Evolutionary conservation across 2,797 vertebrate genomes (phyloP).

Genomic region (Cetoscarus ocellatus): DNA sequence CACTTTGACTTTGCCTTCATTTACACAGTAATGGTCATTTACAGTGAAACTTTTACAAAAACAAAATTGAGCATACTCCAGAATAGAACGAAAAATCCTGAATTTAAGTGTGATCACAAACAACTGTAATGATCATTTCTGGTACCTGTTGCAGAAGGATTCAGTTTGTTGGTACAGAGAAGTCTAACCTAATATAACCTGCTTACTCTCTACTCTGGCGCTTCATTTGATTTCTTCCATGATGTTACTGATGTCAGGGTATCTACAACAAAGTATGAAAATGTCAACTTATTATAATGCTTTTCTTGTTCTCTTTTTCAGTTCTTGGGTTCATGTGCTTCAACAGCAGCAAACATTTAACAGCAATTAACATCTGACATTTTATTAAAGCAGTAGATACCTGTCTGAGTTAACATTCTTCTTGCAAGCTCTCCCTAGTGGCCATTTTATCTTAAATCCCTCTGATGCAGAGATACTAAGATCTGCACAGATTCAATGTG

Average conservation of each 20-base stretch:
- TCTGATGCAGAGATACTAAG: background rate
- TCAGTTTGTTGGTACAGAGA: conserved; percentile 48
- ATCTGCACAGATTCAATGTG: background rate
- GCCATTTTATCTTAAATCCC: conserved; percentile 13
- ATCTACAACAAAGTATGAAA: conserved; percentile 26
- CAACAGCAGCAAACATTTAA: background rate
- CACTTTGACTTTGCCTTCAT: conserved; percentile 75
- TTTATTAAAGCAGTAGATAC: conserved; percentile 42
- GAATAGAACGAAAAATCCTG: conserved; percentile 26
- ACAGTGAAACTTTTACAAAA: conserved; percentile 80
- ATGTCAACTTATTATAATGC: background rate
- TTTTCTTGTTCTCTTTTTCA: background rate
- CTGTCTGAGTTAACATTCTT: conserved; percentile 32
- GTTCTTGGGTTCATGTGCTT: background rate
- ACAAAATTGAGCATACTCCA: conserved; percentile 46
- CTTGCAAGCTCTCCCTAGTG: conserved; percentile 61
- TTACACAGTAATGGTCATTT: conserved; percentile 85
- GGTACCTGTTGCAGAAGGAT: conserved; percentile 40
- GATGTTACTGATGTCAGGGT: conserved; percentile 19
- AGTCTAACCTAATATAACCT: conserved; percentile 39
- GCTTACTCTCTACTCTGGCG: conserved; percentile 35
- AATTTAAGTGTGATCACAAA: conserved; percentile 61
- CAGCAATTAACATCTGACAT: background rate
- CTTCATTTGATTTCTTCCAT: conserved; percentile 12
- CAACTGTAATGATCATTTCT: conserved; percentile 43